A percentile compares a stretch with the other conserved stretches of the same genome.
Evolutionary conservation across 2,888 invertebrate genomes (phyloP).

Genomic region (Stenoptilia bipunctidactyla): DNA sequence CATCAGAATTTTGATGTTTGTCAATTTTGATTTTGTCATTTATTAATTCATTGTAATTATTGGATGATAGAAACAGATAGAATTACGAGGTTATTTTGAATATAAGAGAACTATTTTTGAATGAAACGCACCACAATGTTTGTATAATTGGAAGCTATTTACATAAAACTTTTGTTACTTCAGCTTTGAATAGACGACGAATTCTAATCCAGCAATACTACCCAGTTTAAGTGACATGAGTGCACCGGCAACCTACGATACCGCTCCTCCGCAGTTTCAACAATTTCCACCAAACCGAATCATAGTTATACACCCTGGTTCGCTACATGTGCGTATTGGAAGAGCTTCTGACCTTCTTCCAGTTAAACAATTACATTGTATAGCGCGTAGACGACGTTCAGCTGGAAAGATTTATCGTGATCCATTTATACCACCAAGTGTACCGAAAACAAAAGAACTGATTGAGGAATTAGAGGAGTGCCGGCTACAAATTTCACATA

Average conservation of each 20-base stretch:
- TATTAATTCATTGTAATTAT: too few species aligned
- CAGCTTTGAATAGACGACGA: too few species aligned
- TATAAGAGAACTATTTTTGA: too few species aligned
- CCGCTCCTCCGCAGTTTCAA: conserved; percentile 60
- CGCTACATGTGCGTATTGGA: conserved; percentile 89
- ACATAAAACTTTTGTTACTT: too few species aligned
- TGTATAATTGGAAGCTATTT: too few species aligned
- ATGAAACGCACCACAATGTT: too few species aligned
- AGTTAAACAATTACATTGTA: conserved; percentile 85
- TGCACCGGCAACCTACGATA: conserved; percentile 41
- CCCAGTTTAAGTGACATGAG: too few species aligned
- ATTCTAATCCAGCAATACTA: too few species aligned
- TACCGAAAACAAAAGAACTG: conserved; percentile 75
- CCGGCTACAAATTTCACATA: conserved; percentile 85
- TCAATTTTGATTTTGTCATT: too few species aligned
- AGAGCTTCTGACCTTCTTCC: conserved; percentile 92
- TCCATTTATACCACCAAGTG: conserved; percentile 75
- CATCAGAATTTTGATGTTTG: too few species aligned
- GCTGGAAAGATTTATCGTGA: conserved; percentile 73
- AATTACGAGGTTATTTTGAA: too few species aligned
- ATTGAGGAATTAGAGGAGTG: conserved; percentile 87
- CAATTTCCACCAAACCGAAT: conserved; percentile 84
- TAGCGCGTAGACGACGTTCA: conserved; percentile 77
- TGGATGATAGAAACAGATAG: too few species aligned
- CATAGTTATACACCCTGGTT: conserved; percentile 96